Conservation (phyloP, 2,888 invertebrate genomes). For the Acleris literana region DNA sequence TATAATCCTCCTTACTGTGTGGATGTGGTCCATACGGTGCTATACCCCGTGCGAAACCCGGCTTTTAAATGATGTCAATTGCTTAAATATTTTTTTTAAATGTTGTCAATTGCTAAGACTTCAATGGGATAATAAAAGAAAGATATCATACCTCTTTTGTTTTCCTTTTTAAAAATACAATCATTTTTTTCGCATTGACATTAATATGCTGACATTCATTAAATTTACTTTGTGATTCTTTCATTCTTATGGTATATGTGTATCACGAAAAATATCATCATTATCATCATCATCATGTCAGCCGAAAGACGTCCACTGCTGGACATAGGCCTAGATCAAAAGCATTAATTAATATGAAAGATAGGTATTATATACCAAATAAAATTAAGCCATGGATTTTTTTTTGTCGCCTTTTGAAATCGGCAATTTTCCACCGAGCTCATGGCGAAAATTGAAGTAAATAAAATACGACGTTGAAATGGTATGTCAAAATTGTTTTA, state of each 20-base stretch:
- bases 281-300: too few species aligned
- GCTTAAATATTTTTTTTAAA: too few species aligned
- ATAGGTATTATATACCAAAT: conserved; percentile 1
- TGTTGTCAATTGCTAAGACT: neutral
- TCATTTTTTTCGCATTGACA: neutral
- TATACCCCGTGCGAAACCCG: too few species aligned
- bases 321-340: too few species aligned
- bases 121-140: neutral
- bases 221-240: neutral
- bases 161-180: neutral
- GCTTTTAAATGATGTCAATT: too few species aligned
- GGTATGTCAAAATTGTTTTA: too few species aligned
- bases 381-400: conserved; percentile 2
- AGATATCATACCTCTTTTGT: neutral
- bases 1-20: too few species aligned
- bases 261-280: conserved; percentile 1
- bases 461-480: conserved; percentile 2
- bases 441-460: neutral
- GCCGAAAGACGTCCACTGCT: too few species aligned
- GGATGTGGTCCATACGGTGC: too few species aligned
- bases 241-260: neutral
- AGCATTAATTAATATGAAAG: too few species aligned
- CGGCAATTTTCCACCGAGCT: neutral
- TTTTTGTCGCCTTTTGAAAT: neutral
- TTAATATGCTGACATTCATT: neutral